Conservation (phyloP, 1,140 invertebrate species). For the Ectropis grisescens region DNA sequence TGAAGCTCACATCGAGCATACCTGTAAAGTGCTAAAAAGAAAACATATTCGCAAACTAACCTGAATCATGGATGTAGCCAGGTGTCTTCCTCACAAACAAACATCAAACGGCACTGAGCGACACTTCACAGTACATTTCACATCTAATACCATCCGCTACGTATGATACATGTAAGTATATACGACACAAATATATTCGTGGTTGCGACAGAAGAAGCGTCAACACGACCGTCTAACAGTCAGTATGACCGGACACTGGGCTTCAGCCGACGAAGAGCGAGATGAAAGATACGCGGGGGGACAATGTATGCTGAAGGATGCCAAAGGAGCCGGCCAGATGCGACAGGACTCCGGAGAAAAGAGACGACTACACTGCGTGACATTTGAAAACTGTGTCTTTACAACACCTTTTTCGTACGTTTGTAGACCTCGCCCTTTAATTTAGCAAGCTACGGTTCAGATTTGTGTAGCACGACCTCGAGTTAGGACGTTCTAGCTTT, state of each 20-base stretch:
- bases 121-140: slow-evolving; percentile 59
- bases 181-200: slow-evolving; percentile 34
- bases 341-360: slow-evolving; percentile 66
- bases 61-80: slow-evolving; percentile 61
- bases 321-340: slow-evolving; percentile 62
- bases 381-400: slow-evolving; percentile 68
- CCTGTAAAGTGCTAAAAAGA: too few species aligned
- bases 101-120: slow-evolving; percentile 37
- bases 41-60: slow-evolving; percentile 26
- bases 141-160: slow-evolving; percentile 40
- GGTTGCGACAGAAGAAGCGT: slow-evolving; percentile 19
- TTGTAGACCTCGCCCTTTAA: slow-evolving; percentile 11
- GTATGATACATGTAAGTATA: slow-evolving; percentile 31
- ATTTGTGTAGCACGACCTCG: not conserved
- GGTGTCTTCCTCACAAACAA: slow-evolving; percentile 33
- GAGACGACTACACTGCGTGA: slow-evolving; percentile 67
- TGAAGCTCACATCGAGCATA: too few species aligned
- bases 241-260: slow-evolving; percentile 58
- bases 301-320: slow-evolving; percentile 58
- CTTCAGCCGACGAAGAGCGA: slow-evolving; percentile 41
- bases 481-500: slow-evolving; percentile 22
- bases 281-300: slow-evolving; percentile 61
- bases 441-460: slow-evolving; percentile 9
- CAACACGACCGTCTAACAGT: slow-evolving; percentile 51
- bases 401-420: slow-evolving; percentile 22